Base-by-base conservation (phyloP, 2,113 vertebrate species). In the Sitta europaea region DNA sequence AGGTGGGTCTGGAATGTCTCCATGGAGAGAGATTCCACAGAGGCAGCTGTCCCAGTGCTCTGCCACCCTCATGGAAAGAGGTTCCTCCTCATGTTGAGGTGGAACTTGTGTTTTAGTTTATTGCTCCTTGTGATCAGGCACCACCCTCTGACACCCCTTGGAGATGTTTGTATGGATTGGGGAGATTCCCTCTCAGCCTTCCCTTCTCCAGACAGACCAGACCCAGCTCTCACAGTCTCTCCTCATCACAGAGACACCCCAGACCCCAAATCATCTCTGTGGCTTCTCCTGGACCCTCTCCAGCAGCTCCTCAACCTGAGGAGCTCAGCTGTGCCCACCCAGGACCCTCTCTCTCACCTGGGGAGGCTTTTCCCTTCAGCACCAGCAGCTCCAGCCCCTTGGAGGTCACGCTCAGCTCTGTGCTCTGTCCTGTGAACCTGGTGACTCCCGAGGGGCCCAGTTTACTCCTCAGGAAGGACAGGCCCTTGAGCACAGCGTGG, bases 341-440 rank as follows among this genome's bases (percentile, higher is more conserved):
- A 42, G 42, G 28, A 7, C 31, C 12, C 31, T 31, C 97, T 94
- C 31, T 31, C 97, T 94, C 96, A 99, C 99, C 99, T 98, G 98
- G 96, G 90, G 98, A 97, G 3, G 98, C 98, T 94, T 98, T 99
- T 90, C 97, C 91, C 88, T 97, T 98, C 55, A 98, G 95, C 62
- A 98, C 98, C 95, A 99, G 97, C 53, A 99, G 95, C 68, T 98
- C 98, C 1, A 98, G 87, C 2, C 96, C 98, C 0, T 96, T 97
- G 47, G 98, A 98, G 51, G 98, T 97, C 18, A 99, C 96, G 0
- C 98, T 98, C 86, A 99, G 99, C 62, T 99, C 98, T 0, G 99
- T 99, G 11, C 98, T 98, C 2, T 98, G 98, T 11, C 98, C 98
- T 0, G 95, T 43, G 48, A 97, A 68, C 13, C 90, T 94, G 80